These are phyloP conservation scores for Megastigmus dorsalis DNA, from an alignment of 2,888 invertebrate species.

Conservation along the genomic window DNA sequence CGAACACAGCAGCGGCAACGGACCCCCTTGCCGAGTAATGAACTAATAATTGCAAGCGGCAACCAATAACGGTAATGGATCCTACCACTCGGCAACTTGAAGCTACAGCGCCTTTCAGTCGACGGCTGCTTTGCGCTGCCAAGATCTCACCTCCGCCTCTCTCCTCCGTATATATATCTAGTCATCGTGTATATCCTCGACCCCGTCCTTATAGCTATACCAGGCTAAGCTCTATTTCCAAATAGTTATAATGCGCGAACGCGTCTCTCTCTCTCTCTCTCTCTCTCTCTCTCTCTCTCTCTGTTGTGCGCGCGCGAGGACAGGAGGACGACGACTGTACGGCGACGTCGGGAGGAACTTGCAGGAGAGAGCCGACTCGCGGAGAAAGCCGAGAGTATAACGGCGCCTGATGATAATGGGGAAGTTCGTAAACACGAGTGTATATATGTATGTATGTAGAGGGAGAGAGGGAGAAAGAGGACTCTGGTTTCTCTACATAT, in stretches of 20 bases:
- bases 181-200: too few relatives aligned
- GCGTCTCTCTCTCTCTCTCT: background rate
- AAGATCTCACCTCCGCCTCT: slow-evolving; percentile 31
- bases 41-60: slow-evolving; percentile 64
- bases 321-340: background rate
- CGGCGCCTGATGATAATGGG: slow-evolving; percentile 56
- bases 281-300: background rate
- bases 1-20: background rate
- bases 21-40: slow-evolving; percentile 63
- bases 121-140: slow-evolving; percentile 42
- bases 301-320: background rate
- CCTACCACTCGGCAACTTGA: slow-evolving; percentile 52
- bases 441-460: background rate
- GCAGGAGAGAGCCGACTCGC: slow-evolving; percentile 11
- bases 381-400: slow-evolving; percentile 12
- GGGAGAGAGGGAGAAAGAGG: too few relatives aligned
- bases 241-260: slow-evolving; percentile 51
- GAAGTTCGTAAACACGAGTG: slow-evolving; percentile 58
- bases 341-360: slow-evolving; percentile 4
- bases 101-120: slow-evolving; percentile 37
- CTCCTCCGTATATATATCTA: too few relatives aligned
- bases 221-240: slow-evolving; percentile 43
- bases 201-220: background rate
- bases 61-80: slow-evolving; percentile 67
- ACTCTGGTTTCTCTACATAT: slow-evolving; percentile 27